Base-by-base conservation (phyloP, 2,113 vertebrate species). In the Serinus canaria region DNA sequence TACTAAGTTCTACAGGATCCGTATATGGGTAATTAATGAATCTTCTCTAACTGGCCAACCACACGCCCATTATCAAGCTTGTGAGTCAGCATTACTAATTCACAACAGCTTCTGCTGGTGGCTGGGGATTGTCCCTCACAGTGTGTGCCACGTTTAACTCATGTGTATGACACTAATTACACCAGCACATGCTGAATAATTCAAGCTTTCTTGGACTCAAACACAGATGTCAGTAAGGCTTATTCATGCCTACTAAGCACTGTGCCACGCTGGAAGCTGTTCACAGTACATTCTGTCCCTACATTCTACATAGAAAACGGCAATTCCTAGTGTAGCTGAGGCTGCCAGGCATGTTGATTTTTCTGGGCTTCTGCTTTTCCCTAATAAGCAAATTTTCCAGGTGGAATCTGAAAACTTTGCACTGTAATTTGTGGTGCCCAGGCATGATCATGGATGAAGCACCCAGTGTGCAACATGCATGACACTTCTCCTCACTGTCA, bases 41-140 rank as follows among this genome's bases (percentile, higher is more conserved):
- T 91, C 74, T 89, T 85, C 66, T 53, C 46, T 80, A 90, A 66
- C 28, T 62, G 90, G 63, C 49, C 53, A 95, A 56, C 31, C 69
- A 62, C 49, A 59, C 2, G 8, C 28, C 31, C 49, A 62, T 80
- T 87, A 80, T 37, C 15, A 49, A 80, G 67, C 82, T 80, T 25
- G 2, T 85, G 88, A 94, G 58, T 89, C 69, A 64, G 44, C 93
- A 89, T 67, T 60, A 89, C 44, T 92, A 91, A 94, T 85, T 94
- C 77, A 91, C 35, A 15, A 11, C 87, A 88, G 16, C 80, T 87
- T 89, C 87, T 73, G 56, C 70, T 92, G 56, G 83, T 91, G 62
- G 52, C 83, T 87, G 9, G 92, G 74, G 83, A 95, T 56, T 87
- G 46, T 60, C 49, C 41, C 27, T 94, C 53, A 21, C 52, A 60